Conservation (phyloP, 2,113 vertebrate species). For the Terrapene triunguis region DNA sequence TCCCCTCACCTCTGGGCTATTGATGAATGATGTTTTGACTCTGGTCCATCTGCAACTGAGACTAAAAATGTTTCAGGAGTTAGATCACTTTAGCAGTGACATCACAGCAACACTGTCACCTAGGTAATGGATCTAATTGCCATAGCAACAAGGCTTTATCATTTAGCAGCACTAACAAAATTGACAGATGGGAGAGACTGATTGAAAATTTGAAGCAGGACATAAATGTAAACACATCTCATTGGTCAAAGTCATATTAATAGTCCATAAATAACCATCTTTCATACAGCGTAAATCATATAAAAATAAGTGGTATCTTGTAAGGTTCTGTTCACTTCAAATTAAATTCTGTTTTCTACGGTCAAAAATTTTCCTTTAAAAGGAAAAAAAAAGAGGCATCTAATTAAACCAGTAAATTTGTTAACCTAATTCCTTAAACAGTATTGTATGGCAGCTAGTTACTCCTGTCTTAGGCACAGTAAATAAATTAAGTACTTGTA, state of each 20-base stretch:
- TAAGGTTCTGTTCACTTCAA: slow-evolving; percentile 32
- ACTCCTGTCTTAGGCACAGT: background rate
- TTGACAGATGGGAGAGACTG: slow-evolving; percentile 75
- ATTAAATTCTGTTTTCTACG: slow-evolving; percentile 30
- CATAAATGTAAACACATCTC: slow-evolving; percentile 63
- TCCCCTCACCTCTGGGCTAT: background rate
- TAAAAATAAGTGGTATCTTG: slow-evolving; percentile 10
- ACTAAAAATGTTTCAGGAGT: slow-evolving; percentile 72
- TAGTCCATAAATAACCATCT: slow-evolving; percentile 53
- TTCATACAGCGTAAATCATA: slow-evolving; percentile 39
- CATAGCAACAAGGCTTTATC: slow-evolving; percentile 82
- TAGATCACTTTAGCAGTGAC: slow-evolving; percentile 74
- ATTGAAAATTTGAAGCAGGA: slow-evolving; percentile 70
- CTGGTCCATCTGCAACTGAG: slow-evolving; percentile 48
- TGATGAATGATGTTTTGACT: slow-evolving; percentile 36
- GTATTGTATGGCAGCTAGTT: slow-evolving; percentile 5
- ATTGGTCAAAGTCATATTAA: slow-evolving; percentile 58
- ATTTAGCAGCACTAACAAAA: slow-evolving; percentile 67
- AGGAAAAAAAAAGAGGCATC: slow-evolving; percentile 3
- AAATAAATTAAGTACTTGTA: background rate
- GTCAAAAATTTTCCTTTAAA: background rate
- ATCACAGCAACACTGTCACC: slow-evolving; percentile 80
- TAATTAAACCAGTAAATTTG: slow-evolving; percentile 61
- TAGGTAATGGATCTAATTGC: slow-evolving; percentile 84
- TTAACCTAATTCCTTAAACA: slow-evolving; percentile 46